Conservation (phyloP, 1,140 invertebrate species). For the Leptopilina clavipes region DNA sequence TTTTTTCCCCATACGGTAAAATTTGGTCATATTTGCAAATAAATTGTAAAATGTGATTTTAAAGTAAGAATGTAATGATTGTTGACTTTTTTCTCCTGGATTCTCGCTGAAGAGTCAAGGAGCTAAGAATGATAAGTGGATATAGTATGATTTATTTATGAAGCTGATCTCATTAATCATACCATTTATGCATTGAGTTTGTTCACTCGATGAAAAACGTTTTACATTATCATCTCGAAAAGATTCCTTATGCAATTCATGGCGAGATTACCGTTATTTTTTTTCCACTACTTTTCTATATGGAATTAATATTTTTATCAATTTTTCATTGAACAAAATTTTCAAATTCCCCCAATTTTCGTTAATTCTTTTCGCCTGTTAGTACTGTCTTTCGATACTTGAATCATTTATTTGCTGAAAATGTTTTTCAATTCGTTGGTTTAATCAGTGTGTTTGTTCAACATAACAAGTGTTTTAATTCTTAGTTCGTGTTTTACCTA, state of each 20-base stretch:
- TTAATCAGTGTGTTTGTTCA: too few species aligned
- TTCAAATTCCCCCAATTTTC: too few species aligned
- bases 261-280: slow-evolving; percentile 4
- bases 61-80: neutral
- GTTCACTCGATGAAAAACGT: slow-evolving; percentile 19
- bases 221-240: slow-evolving; percentile 5
- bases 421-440: too few species aligned
- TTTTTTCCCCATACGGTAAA: too few species aligned
- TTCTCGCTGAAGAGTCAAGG: neutral
- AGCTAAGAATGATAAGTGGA: slow-evolving; percentile 7
- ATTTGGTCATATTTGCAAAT: neutral
- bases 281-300: neutral
- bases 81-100: neutral
- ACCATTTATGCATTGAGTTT: slow-evolving; percentile 4
- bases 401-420: too few species aligned
- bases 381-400: too few species aligned
- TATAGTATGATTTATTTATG: slow-evolving; percentile 24
- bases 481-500: too few species aligned
- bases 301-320: too few species aligned
- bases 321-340: too few species aligned
- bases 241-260: slow-evolving; percentile 19
- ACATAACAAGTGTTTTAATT: too few species aligned
- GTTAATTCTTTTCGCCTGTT: too few species aligned
- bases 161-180: slow-evolving; percentile 17
- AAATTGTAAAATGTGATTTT: neutral